A percentile compares a stretch with the other conserved stretches of the same genome.
Conservation (phyloP, 2,888 invertebrate species). For the Protophormia terraenovae region DNA sequence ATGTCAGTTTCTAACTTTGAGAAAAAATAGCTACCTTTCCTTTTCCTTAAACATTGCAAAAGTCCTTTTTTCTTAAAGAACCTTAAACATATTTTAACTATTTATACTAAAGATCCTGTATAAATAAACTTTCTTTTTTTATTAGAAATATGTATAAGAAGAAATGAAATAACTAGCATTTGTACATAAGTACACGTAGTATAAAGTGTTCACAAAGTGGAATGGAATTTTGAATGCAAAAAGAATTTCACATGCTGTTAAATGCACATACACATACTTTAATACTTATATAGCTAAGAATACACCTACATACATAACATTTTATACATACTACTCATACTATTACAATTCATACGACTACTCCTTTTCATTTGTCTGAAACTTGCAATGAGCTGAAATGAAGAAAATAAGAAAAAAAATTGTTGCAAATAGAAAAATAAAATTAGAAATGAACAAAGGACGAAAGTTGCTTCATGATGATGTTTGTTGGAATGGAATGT, state of each 20-base stretch:
- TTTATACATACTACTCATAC: background rate
- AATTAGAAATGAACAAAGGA: conserved; percentile 55
- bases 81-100: background rate
- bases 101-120: background rate
- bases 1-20: too few relatives aligned
- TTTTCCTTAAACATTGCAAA: background rate
- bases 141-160: background rate
- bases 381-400: conserved; percentile 28
- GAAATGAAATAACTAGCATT: conserved; percentile 8
- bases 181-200: background rate
- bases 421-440: conserved; percentile 52
- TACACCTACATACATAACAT: conserved; percentile 5
- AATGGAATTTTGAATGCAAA: conserved; percentile 49
- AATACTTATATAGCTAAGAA: background rate
- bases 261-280: conserved; percentile 17
- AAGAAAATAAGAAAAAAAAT: conserved; percentile 7
- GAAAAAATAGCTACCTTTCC: background rate
- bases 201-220: conserved; percentile 39
- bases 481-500: conserved; percentile 40
- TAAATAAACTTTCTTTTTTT: background rate
- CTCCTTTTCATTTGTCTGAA: conserved; percentile 31
- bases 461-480: conserved; percentile 13
- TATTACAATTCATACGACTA: background rate
- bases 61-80: background rate
- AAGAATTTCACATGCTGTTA: conserved; percentile 12